These are phyloP conservation scores for Carposina sasakii DNA, from an alignment of 1,140 invertebrate genomes.

Conservation along the genomic window DNA sequence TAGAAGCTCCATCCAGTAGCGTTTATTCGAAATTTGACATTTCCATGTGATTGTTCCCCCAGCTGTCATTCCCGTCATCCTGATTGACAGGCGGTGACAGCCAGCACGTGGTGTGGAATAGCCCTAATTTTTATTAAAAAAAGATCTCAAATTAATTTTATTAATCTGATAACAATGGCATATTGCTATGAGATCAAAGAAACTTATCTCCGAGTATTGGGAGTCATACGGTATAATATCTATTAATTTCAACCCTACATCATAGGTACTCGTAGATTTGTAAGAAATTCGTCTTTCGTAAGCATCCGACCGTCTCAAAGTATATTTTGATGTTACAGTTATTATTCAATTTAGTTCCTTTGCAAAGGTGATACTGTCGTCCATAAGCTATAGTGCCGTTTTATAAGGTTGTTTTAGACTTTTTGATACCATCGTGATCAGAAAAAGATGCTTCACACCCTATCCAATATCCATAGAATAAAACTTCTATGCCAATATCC, in stretches of 20 bases:
- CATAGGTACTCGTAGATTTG: background rate
- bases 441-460: too few relatives aligned
- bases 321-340: background rate
- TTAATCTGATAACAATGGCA: slow-evolving; percentile 28
- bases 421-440: too few relatives aligned
- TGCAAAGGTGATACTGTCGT: too few relatives aligned
- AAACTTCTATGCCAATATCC: too few relatives aligned
- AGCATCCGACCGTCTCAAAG: background rate
- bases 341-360: background rate
- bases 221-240: background rate
- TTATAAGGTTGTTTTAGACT: too few relatives aligned
- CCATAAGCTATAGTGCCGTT: too few relatives aligned
- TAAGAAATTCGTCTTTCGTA: background rate
- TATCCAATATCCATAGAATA: too few relatives aligned
- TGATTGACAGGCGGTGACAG: slow-evolving; percentile 30
- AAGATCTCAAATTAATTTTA: slow-evolving; percentile 33
- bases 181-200: background rate
- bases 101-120: slow-evolving; percentile 38
- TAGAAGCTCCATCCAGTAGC: background rate
- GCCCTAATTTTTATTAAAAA: too few relatives aligned
- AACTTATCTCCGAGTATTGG: background rate
- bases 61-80: slow-evolving; percentile 35
- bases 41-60: slow-evolving; percentile 3
- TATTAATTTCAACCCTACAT: background rate
- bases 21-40: slow-evolving; percentile 1